phyloP scores from a whole-genome alignment of 2,888 invertebrate genomes.

The Phlogophora meticulosa region DNA sequence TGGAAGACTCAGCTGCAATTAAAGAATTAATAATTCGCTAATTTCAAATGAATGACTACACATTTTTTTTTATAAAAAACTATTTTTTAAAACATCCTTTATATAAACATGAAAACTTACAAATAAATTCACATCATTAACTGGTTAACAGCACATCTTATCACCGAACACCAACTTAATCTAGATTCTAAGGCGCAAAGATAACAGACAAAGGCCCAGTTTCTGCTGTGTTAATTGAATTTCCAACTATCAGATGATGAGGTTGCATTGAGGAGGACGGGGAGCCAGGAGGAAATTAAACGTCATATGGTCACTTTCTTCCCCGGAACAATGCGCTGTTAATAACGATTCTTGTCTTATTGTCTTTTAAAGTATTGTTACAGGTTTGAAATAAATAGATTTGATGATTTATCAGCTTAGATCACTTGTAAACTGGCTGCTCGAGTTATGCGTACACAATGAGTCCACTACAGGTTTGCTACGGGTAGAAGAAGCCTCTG shows the following conservation, averaged over 20 bases:
- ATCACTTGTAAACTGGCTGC: background rate
- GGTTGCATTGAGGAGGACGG: background rate
- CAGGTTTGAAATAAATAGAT: slow-evolving; percentile 10
- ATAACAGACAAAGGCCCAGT: slow-evolving; percentile 68
- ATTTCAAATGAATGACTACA: background rate
- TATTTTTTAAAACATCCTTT: background rate
- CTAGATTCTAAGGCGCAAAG: slow-evolving; percentile 60
- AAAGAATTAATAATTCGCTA: background rate
- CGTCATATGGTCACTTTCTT: slow-evolving; percentile 88
- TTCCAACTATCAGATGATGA: slow-evolving; percentile 80
- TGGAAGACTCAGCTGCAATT: background rate
- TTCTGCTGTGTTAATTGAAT: slow-evolving; percentile 81
- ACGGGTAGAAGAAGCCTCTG: background rate
- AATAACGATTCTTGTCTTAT: slow-evolving; percentile 66
- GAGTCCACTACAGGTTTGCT: background rate
- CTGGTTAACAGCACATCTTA: slow-evolving; percentile 20
- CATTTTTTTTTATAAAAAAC: too few species aligned
- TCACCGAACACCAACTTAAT: slow-evolving; percentile 51
- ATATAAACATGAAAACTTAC: background rate
- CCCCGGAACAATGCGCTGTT: slow-evolving; percentile 77
- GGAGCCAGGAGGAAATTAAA: slow-evolving; percentile 87
- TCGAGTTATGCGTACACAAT: background rate
- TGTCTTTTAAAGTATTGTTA: slow-evolving; percentile 33
- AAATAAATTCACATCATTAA: background rate
- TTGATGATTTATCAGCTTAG: background rate